Base-by-base conservation (phyloP, 2,888 invertebrate genomes). In the Meiosimyza platycephala region DNA sequence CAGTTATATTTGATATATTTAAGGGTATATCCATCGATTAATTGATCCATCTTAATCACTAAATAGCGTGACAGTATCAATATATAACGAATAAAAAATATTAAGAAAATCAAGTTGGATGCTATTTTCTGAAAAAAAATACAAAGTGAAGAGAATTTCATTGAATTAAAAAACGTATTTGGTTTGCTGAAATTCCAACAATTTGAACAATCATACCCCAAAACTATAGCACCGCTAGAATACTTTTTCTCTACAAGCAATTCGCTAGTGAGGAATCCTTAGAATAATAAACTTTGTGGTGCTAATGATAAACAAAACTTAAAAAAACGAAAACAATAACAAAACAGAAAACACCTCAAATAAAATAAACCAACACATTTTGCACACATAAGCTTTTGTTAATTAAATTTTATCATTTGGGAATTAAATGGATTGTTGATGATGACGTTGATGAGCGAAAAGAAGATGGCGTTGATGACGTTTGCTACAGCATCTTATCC, bases 341-440 rank as follows among this genome's bases (percentile, higher is more conserved):
- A 2, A 28, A 28, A 28, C 22, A 22, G 4, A 28, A 28, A 28
- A 28, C 28, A 28, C 28, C 28, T 28, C 28, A 28, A 28, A 28
- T 28, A 28, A 60, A 28, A n/a, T 22, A 66, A 70, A 59, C 15
- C 15, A 6, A 40, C 40, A 66, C 52, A 54, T 67, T 33, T 48
- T 47, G 50, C 68, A 74, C 73, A 73, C 77, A 77, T 76, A 77
- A 77, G 77, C 74, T 77, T 77, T 75, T 73, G 71, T 76, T 77
- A 75, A 77, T 77, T 77, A 74, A 77, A 77, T 77, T 77, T 68
- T 50, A 72, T 71, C 73, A 75, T 72, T 76, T 71, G 76, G 71
- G 71, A 72, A 69, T 75, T 72, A 60, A 57, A 64, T 64, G 71
- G 63, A 54, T 48, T 55, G 50, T 47, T 59, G 47, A 16, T 16